Base-by-base conservation (phyloP, 1,140 invertebrate species). In the Ips nitidus region DNA sequence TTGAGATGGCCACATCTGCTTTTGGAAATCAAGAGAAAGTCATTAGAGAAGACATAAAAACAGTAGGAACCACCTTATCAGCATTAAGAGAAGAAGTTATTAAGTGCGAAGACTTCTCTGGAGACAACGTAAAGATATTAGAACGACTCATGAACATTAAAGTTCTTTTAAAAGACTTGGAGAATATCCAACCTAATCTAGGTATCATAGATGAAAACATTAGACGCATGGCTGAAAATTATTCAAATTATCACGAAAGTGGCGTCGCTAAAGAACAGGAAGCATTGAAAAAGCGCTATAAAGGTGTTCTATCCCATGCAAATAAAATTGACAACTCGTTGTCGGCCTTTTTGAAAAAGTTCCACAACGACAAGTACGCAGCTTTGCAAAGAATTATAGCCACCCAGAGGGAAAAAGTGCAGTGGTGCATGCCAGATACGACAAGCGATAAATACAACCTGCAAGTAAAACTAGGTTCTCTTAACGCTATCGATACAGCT, bases 81-180 rank as follows among this genome's bases (percentile, higher is more conserved):
- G 89, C 88, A 73, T 86, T 96, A 56, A 86, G 94, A 38, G 95
- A 97, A 78, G 86, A 90, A 56, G 87, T 97, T 1, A 90, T 94
- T 6, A 94, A 93, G 81, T 96, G 93, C 81, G 95, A 98, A 78
- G 93, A 97, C 81, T 86, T 95, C 75, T 92, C 91, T 7, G 94
- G 94, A 1, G 90, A 94, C 74, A 94, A 94, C 78, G 85, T 86
- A 2, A 92, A 93, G 77, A 91, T 97, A 62, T 82, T 96, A 43
- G 86, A 88, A 66, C 85, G 94, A 71, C 84, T 96, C 4, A 86
- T 91, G 70, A 89, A 88, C 72, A 90, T 91, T 75, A 86, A 89
- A 73, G 81, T 84, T n/a, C 77, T 93, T 7, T 90, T 90, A 79
- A 83, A 82, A 40, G 88, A 94, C 73, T 78, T 96, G 1, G 82